Evolutionary conservation across 2,888 invertebrate genomes (phyloP).

Genomic region (Cantharis rufa): DNA sequence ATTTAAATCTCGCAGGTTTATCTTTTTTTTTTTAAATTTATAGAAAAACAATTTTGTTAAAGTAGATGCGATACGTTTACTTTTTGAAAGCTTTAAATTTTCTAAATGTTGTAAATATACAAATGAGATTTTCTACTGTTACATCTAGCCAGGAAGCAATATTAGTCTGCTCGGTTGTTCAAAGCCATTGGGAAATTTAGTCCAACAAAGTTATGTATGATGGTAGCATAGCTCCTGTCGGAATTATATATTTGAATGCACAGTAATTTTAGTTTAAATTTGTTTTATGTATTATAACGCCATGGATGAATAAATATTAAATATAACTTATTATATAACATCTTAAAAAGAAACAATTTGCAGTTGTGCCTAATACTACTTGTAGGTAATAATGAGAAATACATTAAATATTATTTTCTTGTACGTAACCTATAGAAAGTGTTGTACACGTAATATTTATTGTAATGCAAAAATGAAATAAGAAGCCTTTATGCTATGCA

Average conservation of each 20-base stretch:
- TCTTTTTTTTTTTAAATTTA: constrained; percentile 6
- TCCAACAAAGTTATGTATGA: constrained; percentile 26
- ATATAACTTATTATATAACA: constrained; percentile 7
- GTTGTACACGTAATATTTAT: not conserved
- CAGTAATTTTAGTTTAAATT: constrained; percentile 27
- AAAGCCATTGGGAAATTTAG: constrained; percentile 30
- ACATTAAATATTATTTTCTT: too few species aligned
- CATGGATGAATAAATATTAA: constrained; percentile 16
- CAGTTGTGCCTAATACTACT: not conserved
- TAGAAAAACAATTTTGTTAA: constrained; percentile 8
- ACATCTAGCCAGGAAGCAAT: constrained; percentile 25
- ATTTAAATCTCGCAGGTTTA: not conserved
- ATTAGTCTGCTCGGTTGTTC: constrained; percentile 25
- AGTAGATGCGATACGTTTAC: constrained; percentile 6
- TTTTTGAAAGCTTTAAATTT: constrained; percentile 22
- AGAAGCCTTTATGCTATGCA: constrained; percentile 14
- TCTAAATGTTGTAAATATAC: constrained; percentile 27
- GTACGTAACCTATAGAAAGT: not conserved
- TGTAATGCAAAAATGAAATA: constrained; percentile 17
- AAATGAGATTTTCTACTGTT: constrained; percentile 25
- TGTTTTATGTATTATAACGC: constrained; percentile 23
- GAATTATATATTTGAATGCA: constrained; percentile 24
- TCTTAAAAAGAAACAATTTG: not conserved
- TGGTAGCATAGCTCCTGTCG: constrained; percentile 23
- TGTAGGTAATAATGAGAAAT: not conserved